Percentiles rank a stretch among this genome's conserved stretches.
Conservation (phyloP, 2,888 invertebrate genomes). For the Augochlorella aurata region DNA sequence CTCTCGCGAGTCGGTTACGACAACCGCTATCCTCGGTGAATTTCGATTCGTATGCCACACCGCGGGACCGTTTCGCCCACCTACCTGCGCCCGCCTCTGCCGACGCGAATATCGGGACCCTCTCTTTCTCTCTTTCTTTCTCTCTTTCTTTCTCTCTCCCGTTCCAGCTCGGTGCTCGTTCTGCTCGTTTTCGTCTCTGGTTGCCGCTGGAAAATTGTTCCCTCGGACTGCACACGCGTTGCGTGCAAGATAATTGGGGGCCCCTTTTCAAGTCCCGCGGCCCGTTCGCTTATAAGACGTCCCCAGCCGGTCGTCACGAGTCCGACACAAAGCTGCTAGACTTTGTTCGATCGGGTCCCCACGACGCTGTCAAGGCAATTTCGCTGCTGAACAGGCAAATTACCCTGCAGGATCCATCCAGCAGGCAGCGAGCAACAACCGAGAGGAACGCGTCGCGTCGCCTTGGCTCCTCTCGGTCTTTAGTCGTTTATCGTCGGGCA, state of each 20-base stretch:
- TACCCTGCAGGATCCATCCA: neutral
- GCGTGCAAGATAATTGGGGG: conserved; percentile 67
- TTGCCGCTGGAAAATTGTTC: conserved; percentile 59
- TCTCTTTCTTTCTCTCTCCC: too few relatives aligned
- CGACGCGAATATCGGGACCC: too few relatives aligned
- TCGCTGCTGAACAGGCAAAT: conserved; percentile 36
- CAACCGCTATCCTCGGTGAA: conserved; percentile 58
- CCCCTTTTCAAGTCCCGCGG: conserved; percentile 51
- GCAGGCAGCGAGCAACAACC: neutral
- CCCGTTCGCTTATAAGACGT: conserved; percentile 32
- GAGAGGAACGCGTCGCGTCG: neutral
- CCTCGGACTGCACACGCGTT: conserved; percentile 45
- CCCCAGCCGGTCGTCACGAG: conserved; percentile 49
- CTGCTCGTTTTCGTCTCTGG: conserved; percentile 15
- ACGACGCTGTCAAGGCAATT: conserved; percentile 38
- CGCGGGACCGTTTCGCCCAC: conserved; percentile 15
- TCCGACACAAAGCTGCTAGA: conserved; percentile 57
- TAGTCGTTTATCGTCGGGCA: conserved; percentile 4
- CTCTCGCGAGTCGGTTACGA: conserved; percentile 50
- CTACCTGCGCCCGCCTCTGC: conserved; percentile 3
- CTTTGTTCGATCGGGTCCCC: conserved; percentile 36
- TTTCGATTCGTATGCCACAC: conserved; percentile 54
- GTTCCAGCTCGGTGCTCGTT: neutral
- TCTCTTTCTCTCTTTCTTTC: too few relatives aligned
- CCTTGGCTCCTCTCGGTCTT: conserved; percentile 6